These are phyloP conservation scores for Daboia siamensis DNA, from an alignment of 2,113 vertebrate species.

Conservation along the genomic window DNA sequence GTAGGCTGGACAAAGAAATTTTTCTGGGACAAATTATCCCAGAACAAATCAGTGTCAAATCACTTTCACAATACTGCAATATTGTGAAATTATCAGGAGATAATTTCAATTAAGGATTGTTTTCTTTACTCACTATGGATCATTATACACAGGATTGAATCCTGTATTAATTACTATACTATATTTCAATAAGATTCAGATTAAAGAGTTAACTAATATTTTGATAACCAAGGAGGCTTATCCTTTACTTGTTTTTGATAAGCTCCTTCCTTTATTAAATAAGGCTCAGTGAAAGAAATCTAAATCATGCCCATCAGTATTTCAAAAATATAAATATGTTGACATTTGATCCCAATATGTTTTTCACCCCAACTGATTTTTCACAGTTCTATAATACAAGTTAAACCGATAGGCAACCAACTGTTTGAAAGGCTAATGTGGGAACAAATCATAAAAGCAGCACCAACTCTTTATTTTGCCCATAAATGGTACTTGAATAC, in stretches of 20 bases:
- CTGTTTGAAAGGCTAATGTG: constrained; percentile 51
- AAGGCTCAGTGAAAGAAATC: not conserved
- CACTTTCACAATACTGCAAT: not conserved
- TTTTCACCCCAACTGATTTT: not conserved
- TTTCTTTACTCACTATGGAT: not conserved
- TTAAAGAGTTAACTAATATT: not conserved
- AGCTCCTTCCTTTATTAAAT: not conserved
- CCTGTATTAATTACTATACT: not conserved
- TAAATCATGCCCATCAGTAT: not conserved
- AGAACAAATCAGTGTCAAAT: not conserved
- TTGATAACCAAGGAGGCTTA: not conserved
- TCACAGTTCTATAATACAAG: not conserved
- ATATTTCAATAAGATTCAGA: not conserved
- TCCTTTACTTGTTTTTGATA: not conserved
- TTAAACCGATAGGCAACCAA: constrained; percentile 39
- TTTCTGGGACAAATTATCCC: not conserved
- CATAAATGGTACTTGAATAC: constrained; percentile 66
- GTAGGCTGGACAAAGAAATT: not conserved
- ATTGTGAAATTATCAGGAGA: not conserved
- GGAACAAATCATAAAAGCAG: constrained; percentile 51
- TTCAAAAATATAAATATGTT: constrained; percentile 6
- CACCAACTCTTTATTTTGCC: constrained; percentile 64
- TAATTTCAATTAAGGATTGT: not conserved
- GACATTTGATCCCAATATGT: not conserved
- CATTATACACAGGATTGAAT: not conserved